A percentile compares a stretch with the other conserved stretches of the same genome.
Conservation (phyloP, 2,888 invertebrate genomes). For the Ariolimax columbianus region DNA sequence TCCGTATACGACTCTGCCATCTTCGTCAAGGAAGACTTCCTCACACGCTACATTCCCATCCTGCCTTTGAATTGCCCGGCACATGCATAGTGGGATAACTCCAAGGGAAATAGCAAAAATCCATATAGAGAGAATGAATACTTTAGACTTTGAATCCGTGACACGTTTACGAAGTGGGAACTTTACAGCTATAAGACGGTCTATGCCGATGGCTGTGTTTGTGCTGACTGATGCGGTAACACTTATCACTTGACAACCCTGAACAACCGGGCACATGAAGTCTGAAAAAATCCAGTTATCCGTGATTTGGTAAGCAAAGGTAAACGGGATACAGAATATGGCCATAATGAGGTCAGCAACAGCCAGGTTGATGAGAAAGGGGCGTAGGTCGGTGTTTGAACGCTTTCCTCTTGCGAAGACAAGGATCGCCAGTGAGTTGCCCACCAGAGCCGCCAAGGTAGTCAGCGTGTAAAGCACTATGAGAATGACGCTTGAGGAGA, state of each 20-base stretch:
- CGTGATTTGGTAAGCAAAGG: constrained; percentile 81
- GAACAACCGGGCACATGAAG: constrained; percentile 80
- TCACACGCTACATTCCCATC: constrained; percentile 61
- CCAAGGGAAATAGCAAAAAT: constrained; percentile 76
- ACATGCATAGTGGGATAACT: constrained; percentile 77
- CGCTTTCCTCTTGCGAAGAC: constrained; percentile 78
- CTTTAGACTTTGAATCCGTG: constrained; percentile 76
- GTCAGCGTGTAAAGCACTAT: constrained; percentile 80
- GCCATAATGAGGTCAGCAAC: constrained; percentile 94
- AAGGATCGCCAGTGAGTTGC: constrained; percentile 80
- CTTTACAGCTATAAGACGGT: constrained; percentile 77
- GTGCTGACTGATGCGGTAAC: constrained; percentile 80
- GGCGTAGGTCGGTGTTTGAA: constrained; percentile 75
- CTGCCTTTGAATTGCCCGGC: constrained; percentile 56
- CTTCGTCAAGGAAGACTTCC: constrained; percentile 60
- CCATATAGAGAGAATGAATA: constrained; percentile 80
- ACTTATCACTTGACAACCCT: constrained; percentile 80
- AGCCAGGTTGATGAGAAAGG: constrained; percentile 89
- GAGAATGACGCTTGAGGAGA: constrained; percentile 59
- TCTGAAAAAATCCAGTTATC: constrained; percentile 80
- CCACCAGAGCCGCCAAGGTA: constrained; percentile 79
- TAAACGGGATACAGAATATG: constrained; percentile 92
- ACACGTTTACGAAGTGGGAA: constrained; percentile 78
- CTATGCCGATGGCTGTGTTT: constrained; percentile 80
- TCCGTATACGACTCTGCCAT: constrained; percentile 65